Base-by-base conservation (phyloP, 2,113 vertebrate species). In the Turnix velox region DNA sequence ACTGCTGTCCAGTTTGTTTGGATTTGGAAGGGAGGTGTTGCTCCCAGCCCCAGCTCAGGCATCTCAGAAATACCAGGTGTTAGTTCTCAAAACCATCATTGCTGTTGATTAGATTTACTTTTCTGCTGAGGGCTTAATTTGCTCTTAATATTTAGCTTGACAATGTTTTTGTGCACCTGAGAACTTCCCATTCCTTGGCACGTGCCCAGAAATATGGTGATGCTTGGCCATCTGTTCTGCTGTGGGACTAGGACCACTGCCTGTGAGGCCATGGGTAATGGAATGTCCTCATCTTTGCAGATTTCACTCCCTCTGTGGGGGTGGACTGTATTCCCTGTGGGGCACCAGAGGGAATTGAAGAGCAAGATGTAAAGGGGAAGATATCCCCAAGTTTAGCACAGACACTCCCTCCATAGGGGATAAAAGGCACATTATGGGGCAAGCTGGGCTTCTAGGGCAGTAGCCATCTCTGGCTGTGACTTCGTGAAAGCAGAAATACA, bases 371-470 rank as follows among this genome's bases (percentile, higher is more conserved):
- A 30, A 19, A 82, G 14, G 39, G 49, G 49, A 9, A 52, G 33
- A 35, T 43, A 51, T 3, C n/a, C 0, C 48, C 57, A 59, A 49
- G 49, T 58, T 94, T 17, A 28, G 54, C 45, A 24, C 28, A n/a
- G 69, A 58, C 8, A 2, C 2, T 62, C 10, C 19, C 25, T 24
- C 27, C 1, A 33, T 0, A 3, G 14, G 5, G 25, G 6, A 39
- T 24, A 9, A 33, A 54, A 61, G 68, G 48, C 42, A 19, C n/a
- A 11, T 33, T 49, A 6, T 1, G 25, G 68, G n/a, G 18, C 9
- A 58, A 76, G 40, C 31, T 12, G 37, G 30, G 73, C 8, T 62
- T 33, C 77, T n/a, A 25, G 28, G 55, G 33, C 75, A 78, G 83
- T 43, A 35, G 59, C 73, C 13, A 1, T 4, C 46, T 31, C 55